Evolutionary conservation across 1,140 invertebrate genomes (phyloP).

Genomic region (Oppia nitens): DNA sequence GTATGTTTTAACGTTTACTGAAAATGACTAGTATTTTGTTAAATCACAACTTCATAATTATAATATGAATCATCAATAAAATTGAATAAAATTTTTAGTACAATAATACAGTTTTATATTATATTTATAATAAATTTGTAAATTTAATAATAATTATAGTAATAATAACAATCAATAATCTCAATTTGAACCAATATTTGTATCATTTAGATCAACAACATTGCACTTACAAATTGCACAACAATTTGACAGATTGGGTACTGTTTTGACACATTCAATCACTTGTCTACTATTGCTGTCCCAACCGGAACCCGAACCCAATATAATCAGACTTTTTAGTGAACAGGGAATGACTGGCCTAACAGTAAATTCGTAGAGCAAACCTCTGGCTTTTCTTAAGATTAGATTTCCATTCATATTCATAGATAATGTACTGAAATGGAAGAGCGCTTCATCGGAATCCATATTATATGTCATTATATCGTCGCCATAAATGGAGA

Average conservation of each 20-base stretch:
- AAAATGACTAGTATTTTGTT: too few relatives aligned
- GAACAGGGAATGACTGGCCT: slow-evolving; percentile 70
- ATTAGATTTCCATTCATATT: slow-evolving; percentile 87
- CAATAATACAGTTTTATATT: too few relatives aligned
- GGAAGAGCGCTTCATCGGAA: slow-evolving; percentile 78
- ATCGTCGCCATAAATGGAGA: slow-evolving; percentile 70
- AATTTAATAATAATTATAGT: too few relatives aligned
- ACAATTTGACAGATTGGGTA: not conserved
- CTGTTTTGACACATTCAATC: slow-evolving; percentile 22
- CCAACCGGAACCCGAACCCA: slow-evolving; percentile 80
- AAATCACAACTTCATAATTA: too few relatives aligned
- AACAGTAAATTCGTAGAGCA: slow-evolving; percentile 72
- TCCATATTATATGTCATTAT: slow-evolving; percentile 71
- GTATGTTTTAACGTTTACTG: too few relatives aligned
- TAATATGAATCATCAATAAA: too few relatives aligned
- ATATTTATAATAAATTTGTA: too few relatives aligned
- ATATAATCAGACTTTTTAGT: slow-evolving; percentile 60
- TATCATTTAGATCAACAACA: not conserved
- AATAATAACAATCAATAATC: not conserved
- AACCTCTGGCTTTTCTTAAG: slow-evolving; percentile 70
- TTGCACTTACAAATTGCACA: not conserved
- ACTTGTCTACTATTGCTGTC: slow-evolving; percentile 55
- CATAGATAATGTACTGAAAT: slow-evolving; percentile 86
- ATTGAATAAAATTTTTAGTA: too few relatives aligned
- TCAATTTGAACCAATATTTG: not conserved